Percentiles rank a stretch among this genome's conserved stretches.
phyloP scores from a whole-genome alignment of 2,888 invertebrate genomes.

The Lithophane ornitopus region DNA sequence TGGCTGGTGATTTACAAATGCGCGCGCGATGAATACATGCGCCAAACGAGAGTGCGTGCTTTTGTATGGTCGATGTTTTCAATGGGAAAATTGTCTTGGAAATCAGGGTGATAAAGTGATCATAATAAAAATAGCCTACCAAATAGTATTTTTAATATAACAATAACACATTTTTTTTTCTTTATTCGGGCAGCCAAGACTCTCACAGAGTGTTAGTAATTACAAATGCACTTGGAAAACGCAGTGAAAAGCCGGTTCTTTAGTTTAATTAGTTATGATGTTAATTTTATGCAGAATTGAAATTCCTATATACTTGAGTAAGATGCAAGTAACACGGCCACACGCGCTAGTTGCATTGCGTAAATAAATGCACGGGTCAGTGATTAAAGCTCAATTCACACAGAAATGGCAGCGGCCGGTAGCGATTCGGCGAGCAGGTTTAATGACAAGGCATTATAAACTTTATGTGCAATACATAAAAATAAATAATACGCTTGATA shows the following conservation, averaged over 20 bases:
- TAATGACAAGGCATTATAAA: no score
- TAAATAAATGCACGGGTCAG: not conserved
- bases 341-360: not conserved
- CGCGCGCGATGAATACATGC: constrained; percentile 11
- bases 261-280: not conserved
- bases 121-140: not conserved
- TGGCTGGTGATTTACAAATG: constrained; percentile 34
- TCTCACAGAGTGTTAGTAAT: not conserved
- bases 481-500: no score
- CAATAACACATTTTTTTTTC: not conserved
- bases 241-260: constrained; percentile 1
- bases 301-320: constrained; percentile 14
- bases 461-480: no score
- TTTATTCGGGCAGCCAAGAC: not conserved
- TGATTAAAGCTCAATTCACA: no score
- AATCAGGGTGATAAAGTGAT: not conserved
- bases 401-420: no score
- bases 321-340: not conserved
- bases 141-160: not conserved
- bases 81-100: not conserved
- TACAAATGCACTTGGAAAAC: not conserved
- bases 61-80: not conserved
- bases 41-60: constrained; percentile 32
- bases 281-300: constrained; percentile 13
- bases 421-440: no score